These are phyloP conservation scores for Pheosia tremula DNA, from an alignment of 2,888 invertebrate species.

Conservation along the genomic window DNA sequence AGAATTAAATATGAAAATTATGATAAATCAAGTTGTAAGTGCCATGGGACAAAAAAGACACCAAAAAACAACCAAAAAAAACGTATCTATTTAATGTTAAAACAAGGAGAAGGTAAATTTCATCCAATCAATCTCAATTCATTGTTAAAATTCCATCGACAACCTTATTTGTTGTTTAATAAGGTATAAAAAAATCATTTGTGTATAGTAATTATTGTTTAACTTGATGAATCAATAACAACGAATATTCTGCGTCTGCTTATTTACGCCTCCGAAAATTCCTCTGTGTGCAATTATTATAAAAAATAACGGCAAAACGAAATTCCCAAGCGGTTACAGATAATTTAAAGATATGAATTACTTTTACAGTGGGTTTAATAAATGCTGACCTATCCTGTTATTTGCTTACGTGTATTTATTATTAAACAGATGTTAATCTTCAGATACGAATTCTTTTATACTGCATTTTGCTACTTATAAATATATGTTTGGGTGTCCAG, in stretches of 20 bases:
- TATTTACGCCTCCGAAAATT: slow-evolving; percentile 4
- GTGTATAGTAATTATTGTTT: no score
- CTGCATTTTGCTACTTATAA: no score
- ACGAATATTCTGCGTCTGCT: slow-evolving; percentile 1
- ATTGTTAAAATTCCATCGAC: no score
- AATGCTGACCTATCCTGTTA: not conserved
- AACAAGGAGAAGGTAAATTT: no score
- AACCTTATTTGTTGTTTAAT: no score
- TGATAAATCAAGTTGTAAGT: slow-evolving; percentile 9
- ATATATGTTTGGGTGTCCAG: no score
- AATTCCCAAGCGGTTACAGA: slow-evolving; percentile 4
- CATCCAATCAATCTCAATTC: no score
- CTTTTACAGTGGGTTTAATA: slow-evolving; percentile 1
- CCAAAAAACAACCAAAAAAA: not conserved
- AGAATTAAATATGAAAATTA: not conserved
- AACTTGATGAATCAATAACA: no score
- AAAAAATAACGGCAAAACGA: slow-evolving; percentile 4
- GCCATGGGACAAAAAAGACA: not conserved
- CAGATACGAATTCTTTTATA: no score
- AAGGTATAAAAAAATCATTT: no score
- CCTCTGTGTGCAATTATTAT: slow-evolving; percentile 5
- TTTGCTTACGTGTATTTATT: no score
- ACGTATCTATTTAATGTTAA: not conserved
- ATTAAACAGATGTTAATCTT: no score
- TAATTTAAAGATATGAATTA: not conserved